Evolutionary conservation across 2,888 invertebrate species (phyloP).

Genomic region (Biston betularia): DNA sequence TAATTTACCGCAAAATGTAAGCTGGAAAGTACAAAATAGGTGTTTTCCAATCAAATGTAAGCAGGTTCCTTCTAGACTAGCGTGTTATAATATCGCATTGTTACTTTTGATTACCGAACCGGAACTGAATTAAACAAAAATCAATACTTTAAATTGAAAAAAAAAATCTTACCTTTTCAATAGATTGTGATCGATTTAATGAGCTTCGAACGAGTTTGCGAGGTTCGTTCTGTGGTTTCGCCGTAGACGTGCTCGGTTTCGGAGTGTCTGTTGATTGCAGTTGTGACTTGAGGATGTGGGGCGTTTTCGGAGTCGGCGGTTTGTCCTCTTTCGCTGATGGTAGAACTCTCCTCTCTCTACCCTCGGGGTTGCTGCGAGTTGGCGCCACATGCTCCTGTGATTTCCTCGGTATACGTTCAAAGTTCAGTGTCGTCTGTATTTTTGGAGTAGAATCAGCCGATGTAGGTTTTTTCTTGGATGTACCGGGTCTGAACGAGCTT

Average conservation of each 20-base stretch:
- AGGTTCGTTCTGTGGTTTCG: conserved; percentile 59
- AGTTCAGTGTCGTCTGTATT: conserved; percentile 82
- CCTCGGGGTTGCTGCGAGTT: conserved; percentile 52
- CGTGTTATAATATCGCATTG: no score
- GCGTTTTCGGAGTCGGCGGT: conserved; percentile 51
- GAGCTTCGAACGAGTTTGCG: conserved; percentile 61
- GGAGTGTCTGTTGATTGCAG: conserved; percentile 63
- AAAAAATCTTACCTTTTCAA: conserved; percentile 68
- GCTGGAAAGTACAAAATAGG: no score
- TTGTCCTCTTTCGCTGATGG: conserved; percentile 59
- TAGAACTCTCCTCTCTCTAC: conserved; percentile 56
- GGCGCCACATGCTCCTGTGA: conserved; percentile 55
- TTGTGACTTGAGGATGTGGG: conserved; percentile 53
- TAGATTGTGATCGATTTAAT: conserved; percentile 62
- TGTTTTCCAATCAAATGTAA: no score
- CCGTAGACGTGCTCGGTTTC: conserved; percentile 65
- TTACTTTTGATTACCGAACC: no score
- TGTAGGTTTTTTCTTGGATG: conserved; percentile 63
- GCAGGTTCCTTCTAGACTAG: no score
- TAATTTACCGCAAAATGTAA: no score
- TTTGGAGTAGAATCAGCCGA: conserved; percentile 58
- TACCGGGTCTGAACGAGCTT: conserved; percentile 75
- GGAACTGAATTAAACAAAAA: no score
- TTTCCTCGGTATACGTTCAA: conserved; percentile 74
- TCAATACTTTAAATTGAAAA: no score